Evolutionary conservation across 37 sponge, comb jelly and placozoan species (phyloP).

Genomic region (Tethya wilhelma): DNA sequence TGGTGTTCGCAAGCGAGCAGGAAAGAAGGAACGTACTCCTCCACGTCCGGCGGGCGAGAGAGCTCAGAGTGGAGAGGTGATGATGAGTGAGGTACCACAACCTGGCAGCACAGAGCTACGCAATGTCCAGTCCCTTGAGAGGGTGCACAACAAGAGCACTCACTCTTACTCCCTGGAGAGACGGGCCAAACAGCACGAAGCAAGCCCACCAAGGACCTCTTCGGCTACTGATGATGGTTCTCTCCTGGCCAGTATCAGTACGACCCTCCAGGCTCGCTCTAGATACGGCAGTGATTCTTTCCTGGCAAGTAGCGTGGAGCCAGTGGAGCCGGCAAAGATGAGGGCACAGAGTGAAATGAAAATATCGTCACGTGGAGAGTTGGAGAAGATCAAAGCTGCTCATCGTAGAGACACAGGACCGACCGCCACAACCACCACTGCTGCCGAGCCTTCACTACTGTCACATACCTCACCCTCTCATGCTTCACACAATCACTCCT

Average conservation of each 20-base stretch:
- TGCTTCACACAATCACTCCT: neutral
- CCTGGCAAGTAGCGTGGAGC: too few species aligned
- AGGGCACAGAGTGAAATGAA: neutral
- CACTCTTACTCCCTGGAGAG: neutral
- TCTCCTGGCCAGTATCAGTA: conserved; percentile 23
- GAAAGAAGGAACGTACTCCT: neutral
- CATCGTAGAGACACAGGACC: neutral
- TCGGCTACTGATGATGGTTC: neutral
- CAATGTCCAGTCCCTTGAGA: conserved; percentile 35
- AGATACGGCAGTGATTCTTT: conserved; percentile 39
- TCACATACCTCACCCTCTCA: neutral
- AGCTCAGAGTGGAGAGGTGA: neutral
- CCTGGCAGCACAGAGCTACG: conserved; percentile 14
- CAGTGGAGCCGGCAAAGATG: neutral
- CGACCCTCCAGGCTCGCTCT: conserved; percentile 8
- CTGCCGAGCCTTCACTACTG: neutral
- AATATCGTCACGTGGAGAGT: conserved; percentile 28
- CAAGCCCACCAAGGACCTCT: neutral
- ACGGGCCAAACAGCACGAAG: neutral
- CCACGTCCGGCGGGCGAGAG: neutral
- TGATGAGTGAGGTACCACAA: neutral
- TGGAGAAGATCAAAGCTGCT: conserved; percentile 34
- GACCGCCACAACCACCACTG: neutral
- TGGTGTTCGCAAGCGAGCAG: neutral
- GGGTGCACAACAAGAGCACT: neutral